Conservation (phyloP, 2,888 invertebrate species). For the Oscheius myriophilus region DNA sequence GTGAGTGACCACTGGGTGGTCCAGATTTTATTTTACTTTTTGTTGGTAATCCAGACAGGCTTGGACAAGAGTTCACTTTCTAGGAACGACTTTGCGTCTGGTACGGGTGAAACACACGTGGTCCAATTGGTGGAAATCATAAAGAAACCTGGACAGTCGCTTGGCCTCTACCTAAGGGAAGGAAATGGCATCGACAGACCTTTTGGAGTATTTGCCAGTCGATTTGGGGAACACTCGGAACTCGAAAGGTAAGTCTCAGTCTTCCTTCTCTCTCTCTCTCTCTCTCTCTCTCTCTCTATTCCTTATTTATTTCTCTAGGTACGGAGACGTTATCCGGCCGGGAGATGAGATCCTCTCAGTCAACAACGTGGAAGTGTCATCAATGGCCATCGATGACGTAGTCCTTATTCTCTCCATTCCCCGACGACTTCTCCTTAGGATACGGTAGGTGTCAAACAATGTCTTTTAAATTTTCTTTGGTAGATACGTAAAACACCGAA, state of each 20-base stretch:
- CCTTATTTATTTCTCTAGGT: constrained; percentile 75
- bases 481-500: constrained; percentile 47
- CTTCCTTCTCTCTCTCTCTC: not conserved
- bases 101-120: constrained; percentile 56
- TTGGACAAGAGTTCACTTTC: not conserved
- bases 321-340: constrained; percentile 91
- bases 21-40: not conserved
- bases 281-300: not conserved
- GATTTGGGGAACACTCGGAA: constrained; percentile 82
- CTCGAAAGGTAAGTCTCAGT: constrained; percentile 51
- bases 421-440: constrained; percentile 89
- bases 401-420: constrained; percentile 99
- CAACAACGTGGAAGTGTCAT: constrained; percentile 91
- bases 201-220: constrained; percentile 97
- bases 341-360: constrained; percentile 98
- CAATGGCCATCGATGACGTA: constrained; percentile 98
- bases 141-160: constrained; percentile 86
- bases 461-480: not conserved
- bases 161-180: constrained; percentile 92
- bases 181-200: constrained; percentile 95
- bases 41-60: no score
- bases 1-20: constrained; percentile 38
- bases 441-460: constrained; percentile 76
- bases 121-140: constrained; percentile 89
- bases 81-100: constrained; percentile 48